Base-by-base conservation (phyloP, 2,797 vertebrate genomes). In the Salarias fasciatus region DNA sequence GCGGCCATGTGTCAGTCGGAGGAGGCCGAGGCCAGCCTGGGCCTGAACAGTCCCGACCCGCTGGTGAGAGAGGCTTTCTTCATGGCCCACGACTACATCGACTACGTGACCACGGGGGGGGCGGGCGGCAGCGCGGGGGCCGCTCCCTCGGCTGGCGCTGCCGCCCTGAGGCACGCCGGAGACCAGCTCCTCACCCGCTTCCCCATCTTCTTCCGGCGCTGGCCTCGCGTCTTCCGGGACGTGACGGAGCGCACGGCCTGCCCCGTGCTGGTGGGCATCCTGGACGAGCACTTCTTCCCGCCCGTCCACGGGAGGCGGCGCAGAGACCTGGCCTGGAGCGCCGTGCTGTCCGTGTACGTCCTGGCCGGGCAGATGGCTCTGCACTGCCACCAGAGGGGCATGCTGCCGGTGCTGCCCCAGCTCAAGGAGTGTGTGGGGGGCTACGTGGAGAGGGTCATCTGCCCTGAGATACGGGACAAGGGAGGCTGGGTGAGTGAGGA, bases 151-250 rank as follows among this genome's bases (percentile, higher is more conserved):
- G 40, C 12, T 14, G 82, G 89, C 43, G 38, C 90, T 0, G 77
- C 84, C 0, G 91, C 92, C 8, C 71, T 94, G 53, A 87, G 90
- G 4, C 83, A 92, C 0, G 92, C 93, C 0, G 92, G 91, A 0
- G 88, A 93, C 0, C 89, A 94, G 60, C 92, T 94, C 5, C 88
- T 93, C 15, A 30, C 28, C 15, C 87, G 85, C 55, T 94, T 93
- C 65, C 93, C 90, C 35, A 93, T 94, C 70, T 94, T 94, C 84
- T 94, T 94, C 72, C 84, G 88, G 3, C 91, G 92, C 46, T 94
- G 93, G 93, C 92, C 93, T 0, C 86, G 92, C 0, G 53, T 94
- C 24, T 94, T 94, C 69, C 87, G 84, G 55, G 87, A 91, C 1
- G 91, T 94, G 65, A 90, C 82, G 0, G 87, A 91, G 65, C 50